Evolutionary conservation across 2,113 vertebrate genomes (phyloP), one percentile per base, ranked within the genome.

Genomic region (Mirounga angustirostris): DNA sequence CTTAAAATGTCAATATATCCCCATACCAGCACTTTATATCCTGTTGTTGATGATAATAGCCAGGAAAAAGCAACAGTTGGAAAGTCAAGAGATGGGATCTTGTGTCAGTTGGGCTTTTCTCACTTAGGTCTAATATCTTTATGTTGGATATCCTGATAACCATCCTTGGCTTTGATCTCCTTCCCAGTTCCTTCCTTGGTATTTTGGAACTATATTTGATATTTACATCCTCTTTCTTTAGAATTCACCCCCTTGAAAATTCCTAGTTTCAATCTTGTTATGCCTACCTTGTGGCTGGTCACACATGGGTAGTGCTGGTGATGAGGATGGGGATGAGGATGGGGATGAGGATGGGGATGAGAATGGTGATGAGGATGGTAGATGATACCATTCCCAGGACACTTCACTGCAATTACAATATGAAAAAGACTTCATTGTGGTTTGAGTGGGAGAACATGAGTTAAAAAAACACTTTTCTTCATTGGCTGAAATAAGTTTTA

Each of bases 11-110:
- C 50, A 91, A 74, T 86, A 19, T 54, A 15, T 58, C 36, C 13
- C 7, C 33, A 30, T 7, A 30, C 12, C 14, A 84, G 22, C 8
- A 82, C 30, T 79, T 95, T 74, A 54, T 40, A 50, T 81, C 33
- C 3, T 82, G 26, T 59, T 59, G 26, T 36, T 81, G 63, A 73
- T 86, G 21, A 50, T 76, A 87, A 86, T 6, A 58, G 33, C 56
- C 18, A 4, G 19, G 76, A 78, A 81, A 95, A 90, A 93, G 86
- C n/a, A 54, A 30, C 69, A 50, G 71, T 63, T 97, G 54, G 67
- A 40, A 94, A 80, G n/a, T 89, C 11, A 87, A 52, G 28, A 89
- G 91, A 84, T 2, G 58, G 50, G 36, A 76, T 7, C 30, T 43
- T 21, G 4, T 36, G 18, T 81, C 16, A 67, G 36, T 26, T 76